These are phyloP conservation scores for Chesias legatella DNA, from an alignment of 2,888 invertebrate genomes.

Conservation along the genomic window DNA sequence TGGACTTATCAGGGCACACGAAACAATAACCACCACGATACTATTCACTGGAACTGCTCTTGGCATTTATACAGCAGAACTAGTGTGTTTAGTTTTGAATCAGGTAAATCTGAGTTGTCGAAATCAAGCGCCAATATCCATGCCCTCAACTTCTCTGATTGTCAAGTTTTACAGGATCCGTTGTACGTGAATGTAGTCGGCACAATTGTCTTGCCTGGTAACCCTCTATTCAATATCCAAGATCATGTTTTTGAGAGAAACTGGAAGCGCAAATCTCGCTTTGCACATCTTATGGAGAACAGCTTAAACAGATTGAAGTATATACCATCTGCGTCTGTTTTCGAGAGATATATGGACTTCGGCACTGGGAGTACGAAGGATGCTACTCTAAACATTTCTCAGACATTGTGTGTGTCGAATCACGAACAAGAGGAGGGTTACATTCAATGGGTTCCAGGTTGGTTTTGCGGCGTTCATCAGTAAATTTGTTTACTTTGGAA, in stretches of 20 bases:
- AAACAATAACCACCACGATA: constrained; percentile 56
- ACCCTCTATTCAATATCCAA: constrained; percentile 47
- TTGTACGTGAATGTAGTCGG: constrained; percentile 58
- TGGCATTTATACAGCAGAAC: constrained; percentile 63
- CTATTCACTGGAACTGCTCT: constrained; percentile 60
- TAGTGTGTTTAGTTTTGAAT: constrained; percentile 66
- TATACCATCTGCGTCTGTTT: constrained; percentile 66
- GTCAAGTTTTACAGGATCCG: constrained; percentile 63
- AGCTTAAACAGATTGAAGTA: constrained; percentile 56
- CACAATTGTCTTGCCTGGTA: constrained; percentile 54
- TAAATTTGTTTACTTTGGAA: no score
- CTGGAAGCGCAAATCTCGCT: constrained; percentile 52
- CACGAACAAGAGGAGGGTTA: constrained; percentile 63
- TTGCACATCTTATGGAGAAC: constrained; percentile 66
- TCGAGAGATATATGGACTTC: constrained; percentile 65
- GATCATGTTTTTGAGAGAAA: constrained; percentile 57
- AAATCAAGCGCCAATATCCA: constrained; percentile 4
- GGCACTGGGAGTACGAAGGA: constrained; percentile 59
- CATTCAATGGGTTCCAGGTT: constrained; percentile 70
- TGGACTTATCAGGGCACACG: constrained; percentile 66
- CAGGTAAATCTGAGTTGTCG: constrained; percentile 48
- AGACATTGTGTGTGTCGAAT: constrained; percentile 68
- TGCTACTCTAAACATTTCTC: constrained; percentile 64
- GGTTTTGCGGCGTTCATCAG: not conserved
- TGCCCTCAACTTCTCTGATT: no score